Evolutionary conservation across 2,888 invertebrate species (phyloP), one percentile per base, ranked within the genome.

Genomic region (Epinotia demarniana): DNA sequence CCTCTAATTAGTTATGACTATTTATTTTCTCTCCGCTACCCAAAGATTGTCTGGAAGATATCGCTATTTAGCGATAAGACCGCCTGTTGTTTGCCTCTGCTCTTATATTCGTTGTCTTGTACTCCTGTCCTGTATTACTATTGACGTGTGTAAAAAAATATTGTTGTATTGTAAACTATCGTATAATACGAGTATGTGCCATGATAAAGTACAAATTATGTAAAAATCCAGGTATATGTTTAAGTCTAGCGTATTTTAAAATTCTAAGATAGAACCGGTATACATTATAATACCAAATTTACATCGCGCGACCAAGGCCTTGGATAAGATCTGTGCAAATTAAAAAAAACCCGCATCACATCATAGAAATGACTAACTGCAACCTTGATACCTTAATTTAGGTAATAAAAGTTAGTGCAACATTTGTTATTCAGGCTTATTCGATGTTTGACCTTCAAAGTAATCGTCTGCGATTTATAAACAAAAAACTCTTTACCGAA

Each of bases 321-420:
- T 75, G 67, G 75, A 55, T 66, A 46, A 27, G 43, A 62, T 57
- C 55, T 57, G 61, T 23, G 39, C 64, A 53, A 71, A 66, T 75
- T 60, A 66, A 61, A 71, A 39, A 43, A 58, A 71, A 33, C 46
- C 53, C 43, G 55, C 70, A 71, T 55, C 46, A 66, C 55, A 23
- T 60, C 68, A 74, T 62, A 64, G 27, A 39, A 75, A 67, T 75
- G 72, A 75, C 71, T 72, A 75, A 75, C 71, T 61, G 43, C 55
- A 72, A 62, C 75, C 75, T 75, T 75, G 67, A 62, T 39, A 57
- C 43, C 66, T 57, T 66, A 67, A 72, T 75, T 66, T 72, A 33
- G 71, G 67, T 67, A 75, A 75, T 75, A 71, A 75, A 75, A 71
- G 43, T 60, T 70, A 70, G 64, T 61, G 75, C 72, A 72, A 39